phyloP scores from a whole-genome alignment of 2,113 vertebrate genomes.

The Oncorhynchus nerka region DNA sequence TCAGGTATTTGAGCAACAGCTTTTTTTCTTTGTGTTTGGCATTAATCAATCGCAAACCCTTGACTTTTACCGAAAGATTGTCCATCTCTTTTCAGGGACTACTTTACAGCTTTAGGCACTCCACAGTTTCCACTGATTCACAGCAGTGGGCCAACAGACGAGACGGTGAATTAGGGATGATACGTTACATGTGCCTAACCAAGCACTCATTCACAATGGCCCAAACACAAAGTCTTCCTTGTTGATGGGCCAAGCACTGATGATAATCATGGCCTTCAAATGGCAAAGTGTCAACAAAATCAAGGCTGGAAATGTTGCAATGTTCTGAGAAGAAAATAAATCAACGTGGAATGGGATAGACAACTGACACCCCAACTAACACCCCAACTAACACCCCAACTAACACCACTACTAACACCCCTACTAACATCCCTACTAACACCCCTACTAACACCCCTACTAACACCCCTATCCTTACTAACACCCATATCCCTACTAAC shows the following conservation, averaged over 20 bases:
- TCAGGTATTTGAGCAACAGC: too few species aligned
- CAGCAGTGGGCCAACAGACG: slow-evolving; percentile 11
- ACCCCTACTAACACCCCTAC: too few species aligned
- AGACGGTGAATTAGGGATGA: slow-evolving; percentile 13
- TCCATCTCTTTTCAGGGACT: not conserved
- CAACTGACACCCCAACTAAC: not conserved
- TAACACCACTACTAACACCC: too few species aligned
- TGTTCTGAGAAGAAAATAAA: not conserved
- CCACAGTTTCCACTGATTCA: slow-evolving; percentile 38
- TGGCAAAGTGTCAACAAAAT: slow-evolving; percentile 50
- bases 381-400: too few species aligned
- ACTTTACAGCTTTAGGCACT: not conserved
- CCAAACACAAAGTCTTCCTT: slow-evolving; percentile 20
- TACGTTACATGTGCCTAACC: too few species aligned
- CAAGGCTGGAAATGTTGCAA: not conserved
- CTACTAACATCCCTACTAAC: too few species aligned
- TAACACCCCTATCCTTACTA: too few species aligned
- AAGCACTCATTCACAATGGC: too few species aligned
- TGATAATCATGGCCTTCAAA: slow-evolving; percentile 55
- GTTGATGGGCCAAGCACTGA: slow-evolving; percentile 29
- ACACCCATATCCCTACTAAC: too few species aligned
- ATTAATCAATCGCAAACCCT: not conserved
- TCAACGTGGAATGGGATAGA: not conserved
- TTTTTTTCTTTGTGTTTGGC: not conserved
- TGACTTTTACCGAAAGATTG: slow-evolving; percentile 22